A percentile compares a stretch with the other conserved stretches of the same genome.
These are phyloP conservation scores for Phylloscopus collybita DNA, from an alignment of 2,797 vertebrate genomes.

Conservation along the genomic window DNA sequence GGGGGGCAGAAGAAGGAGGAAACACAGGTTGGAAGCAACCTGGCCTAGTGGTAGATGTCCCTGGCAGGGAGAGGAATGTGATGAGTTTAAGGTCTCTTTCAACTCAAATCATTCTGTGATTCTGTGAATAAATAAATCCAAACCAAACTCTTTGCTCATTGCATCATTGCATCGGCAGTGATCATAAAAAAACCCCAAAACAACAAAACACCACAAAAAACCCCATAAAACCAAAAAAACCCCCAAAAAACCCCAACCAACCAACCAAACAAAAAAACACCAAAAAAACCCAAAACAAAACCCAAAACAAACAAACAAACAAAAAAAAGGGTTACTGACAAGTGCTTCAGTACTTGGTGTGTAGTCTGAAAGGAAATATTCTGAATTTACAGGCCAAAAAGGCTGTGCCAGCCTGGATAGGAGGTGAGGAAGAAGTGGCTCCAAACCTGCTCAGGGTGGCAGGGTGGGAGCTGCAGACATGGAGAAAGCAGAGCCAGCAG, in stretches of 20 bases:
- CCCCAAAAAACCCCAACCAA: too few species aligned
- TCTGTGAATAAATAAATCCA: neutral
- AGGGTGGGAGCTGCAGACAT: neutral
- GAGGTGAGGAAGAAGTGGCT: neutral
- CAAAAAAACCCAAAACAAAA: neutral
- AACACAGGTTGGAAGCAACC: neutral
- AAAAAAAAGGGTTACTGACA: neutral
- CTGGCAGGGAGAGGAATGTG: rapidly evolving
- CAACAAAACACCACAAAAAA: too few species aligned
- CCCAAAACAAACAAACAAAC: too few species aligned
- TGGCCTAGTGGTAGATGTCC: neutral
- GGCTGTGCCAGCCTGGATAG: neutral
- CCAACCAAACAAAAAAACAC: too few species aligned
- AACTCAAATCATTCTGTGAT: neutral
- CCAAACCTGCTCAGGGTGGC: neutral
- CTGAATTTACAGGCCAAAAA: neutral
- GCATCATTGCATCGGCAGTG: rapidly evolving
- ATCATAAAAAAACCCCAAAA: neutral
- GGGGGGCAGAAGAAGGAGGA: neutral
- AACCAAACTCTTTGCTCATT: rapidly evolving
- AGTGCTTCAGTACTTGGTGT: neutral
- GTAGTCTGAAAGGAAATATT: neutral
- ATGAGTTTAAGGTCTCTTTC: neutral
- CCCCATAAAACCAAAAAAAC: neutral
- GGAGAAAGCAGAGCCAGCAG: neutral